Percentiles rank a stretch among this genome's conserved stretches.
These are phyloP conservation scores for Myotis vivesi DNA, from an alignment of 2,797 vertebrate genomes.

Conservation along the genomic window DNA sequence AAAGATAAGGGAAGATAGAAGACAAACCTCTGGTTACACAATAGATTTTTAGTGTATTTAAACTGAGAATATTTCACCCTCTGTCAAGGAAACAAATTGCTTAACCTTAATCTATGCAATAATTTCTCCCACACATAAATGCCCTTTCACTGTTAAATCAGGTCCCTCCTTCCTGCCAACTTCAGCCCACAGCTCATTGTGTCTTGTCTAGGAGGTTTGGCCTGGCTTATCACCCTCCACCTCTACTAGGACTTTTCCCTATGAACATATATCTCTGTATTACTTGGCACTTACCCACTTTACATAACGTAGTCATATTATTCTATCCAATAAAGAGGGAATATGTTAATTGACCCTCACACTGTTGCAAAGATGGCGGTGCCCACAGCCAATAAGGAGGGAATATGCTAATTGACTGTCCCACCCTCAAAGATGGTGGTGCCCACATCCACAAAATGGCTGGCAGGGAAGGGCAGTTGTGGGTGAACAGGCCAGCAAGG, in stretches of 20 bases:
- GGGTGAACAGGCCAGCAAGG: no score
- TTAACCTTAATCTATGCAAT: constrained; percentile 61
- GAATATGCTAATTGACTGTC: no score
- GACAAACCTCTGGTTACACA: constrained; percentile 57
- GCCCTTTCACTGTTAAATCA: constrained; percentile 27
- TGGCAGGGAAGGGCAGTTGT: no score
- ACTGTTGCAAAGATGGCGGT: no score
- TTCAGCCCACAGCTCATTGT: neutral
- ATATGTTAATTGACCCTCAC: no score
- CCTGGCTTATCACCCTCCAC: neutral
- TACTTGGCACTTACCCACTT: constrained; percentile 1
- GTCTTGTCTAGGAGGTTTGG: neutral
- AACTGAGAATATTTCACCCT: constrained; percentile 51
- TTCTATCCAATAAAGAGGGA: neutral
- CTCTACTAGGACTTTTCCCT: neutral
- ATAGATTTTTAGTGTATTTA: constrained; percentile 48
- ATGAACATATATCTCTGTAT: neutral
- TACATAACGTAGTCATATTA: constrained; percentile 35
- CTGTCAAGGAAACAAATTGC: constrained; percentile 67
- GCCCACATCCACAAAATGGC: no score
- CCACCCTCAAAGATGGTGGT: no score
- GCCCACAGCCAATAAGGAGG: no score
- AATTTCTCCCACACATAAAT: constrained; percentile 53
- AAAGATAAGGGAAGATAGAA: constrained; percentile 55
- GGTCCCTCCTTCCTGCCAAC: constrained; percentile 1